Base-by-base conservation (phyloP, 2,113 vertebrate genomes). In the Amazona vittata region DNA sequence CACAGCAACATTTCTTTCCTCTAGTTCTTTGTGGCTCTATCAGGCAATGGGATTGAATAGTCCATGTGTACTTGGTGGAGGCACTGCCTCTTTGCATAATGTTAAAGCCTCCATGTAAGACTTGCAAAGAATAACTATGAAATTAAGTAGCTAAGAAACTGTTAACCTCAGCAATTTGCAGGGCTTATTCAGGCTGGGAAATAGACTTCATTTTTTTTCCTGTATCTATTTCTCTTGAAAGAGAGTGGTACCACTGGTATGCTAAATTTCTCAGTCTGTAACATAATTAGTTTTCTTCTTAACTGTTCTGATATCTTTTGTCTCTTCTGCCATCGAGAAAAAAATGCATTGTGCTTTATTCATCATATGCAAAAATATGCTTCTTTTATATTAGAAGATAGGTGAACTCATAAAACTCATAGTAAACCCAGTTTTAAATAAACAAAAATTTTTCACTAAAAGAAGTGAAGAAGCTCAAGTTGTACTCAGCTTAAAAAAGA, bases 121-220 rank as follows among this genome's bases (percentile, higher is more conserved):
- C 39, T 96, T 88, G 25, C 83, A 76, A 87, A 91, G 83, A 96
- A 96, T 89, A 89, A 86, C 94, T 95, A 83, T 49, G 68, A 85
- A 96, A 96, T 92, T 86, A 91, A 89, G 62, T 78, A 96, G n/a
- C 26, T 93, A 91, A 47, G 83, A 97, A 97, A 96, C 55, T 92
- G 64, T 97, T 94, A 97, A 97, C 94, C 86, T 98, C 96, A 92
- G 97, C 91, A 94, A 96, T 96, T 79, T 55, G 44, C 21, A 24
- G 69, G 70, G 79, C 64, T 96, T 97, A 94, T 95, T 96, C 91
- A 97, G 86, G 22, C 29, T 89, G 31, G 6, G 55, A 93, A 81
- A 67, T 9, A 75, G 49, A 41, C 55, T 78, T 17, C 7, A 17
- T 84, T 94, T 97, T 97, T 87, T 87, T 96, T 90, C 55, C 64